Base-by-base conservation (phyloP, 2,797 vertebrate genomes). In the Mergus octosetaceus region DNA sequence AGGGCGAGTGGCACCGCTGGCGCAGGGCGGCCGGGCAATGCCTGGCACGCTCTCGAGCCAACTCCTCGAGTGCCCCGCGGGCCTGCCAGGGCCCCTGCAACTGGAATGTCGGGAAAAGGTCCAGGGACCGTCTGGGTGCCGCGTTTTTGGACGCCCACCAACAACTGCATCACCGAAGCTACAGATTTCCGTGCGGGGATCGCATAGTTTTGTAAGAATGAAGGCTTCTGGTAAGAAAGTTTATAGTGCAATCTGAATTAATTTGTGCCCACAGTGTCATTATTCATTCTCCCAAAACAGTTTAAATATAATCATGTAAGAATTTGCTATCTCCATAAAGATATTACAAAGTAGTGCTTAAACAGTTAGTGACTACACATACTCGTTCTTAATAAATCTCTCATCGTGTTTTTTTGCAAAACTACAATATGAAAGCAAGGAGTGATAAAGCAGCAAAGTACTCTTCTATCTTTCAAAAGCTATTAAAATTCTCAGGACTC, bases 211-310 rank as follows among this genome's bases (percentile, higher is more conserved):
- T 77, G 10, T 80, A 94, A 92, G 94, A 96, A 95, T 34, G 88
- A 96, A 95, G 95, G 95, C 93, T 96, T 96, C 84, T 75, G 91
- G 93, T 90, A 95, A 87, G 64, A 51, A 90, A 89, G 84, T 93
- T 94, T 53, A 71, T 89, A 94, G 94, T 94, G 95, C 95, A 94
- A 96, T 92, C 72, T 85, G 83, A 95, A 93, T 89, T 75, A 25
- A 65, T 89, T 94, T 96, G 91, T 94, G 88, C 95, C 96, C 90
- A 93, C 85, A 96, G 93, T 93, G 86, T 92, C 88, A 89, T 89
- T 90, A 94, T 91, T 92, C 84, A 56, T 85, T 94, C 81, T 70
- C 84, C 83, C 84, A 20, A 90, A 94, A 77, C 74, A 78, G 58
- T 39, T 92, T 32, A 87, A 92, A 69, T 65, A 69, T 65, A 89